Base-by-base conservation (phyloP, 2,888 invertebrate species). In the Diarsia mendica region DNA sequence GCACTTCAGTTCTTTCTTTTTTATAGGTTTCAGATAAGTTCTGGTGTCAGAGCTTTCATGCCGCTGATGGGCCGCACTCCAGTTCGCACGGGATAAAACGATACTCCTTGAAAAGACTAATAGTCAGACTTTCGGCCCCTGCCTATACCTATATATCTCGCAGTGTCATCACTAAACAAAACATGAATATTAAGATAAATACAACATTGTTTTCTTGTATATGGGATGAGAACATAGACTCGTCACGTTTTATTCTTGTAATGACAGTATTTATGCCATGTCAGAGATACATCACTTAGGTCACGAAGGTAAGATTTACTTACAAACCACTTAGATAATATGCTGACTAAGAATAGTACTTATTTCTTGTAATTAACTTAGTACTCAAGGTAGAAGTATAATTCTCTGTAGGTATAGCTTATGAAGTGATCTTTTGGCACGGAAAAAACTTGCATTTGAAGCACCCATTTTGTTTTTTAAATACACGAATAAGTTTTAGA, bases 171-270 rank as follows among this genome's bases (percentile, higher is more conserved):
- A 53, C n/a, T n/a, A 11, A n/a, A 53, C 13, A 55, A 28, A 23
- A 15, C 8, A 58, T 28, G 55, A 58, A 58, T 58, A 6, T 55
- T 23, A 28, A 58, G 15, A n/a, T n/a, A 13, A 58, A 58, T 23
- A 18, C 28, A 33, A 48, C 18, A 49, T 53, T 46, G 20, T 55
- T 49, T 72, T 67, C 15, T 46, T n/a, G 18, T 39, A 13, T 11
- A 66, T 53, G 15, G 55, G 49, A 33, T 44, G 44, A 58, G 44
- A 55, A 10, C 33, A 44, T 23, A 51, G n/a, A 72, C 33, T 46
- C 20, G 64, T 55, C 79, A 79, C 79, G 82, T 71, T 83, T 68
- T 63, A 33, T 74, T 65, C 44, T 58, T 71, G 68, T 66, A 61
- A 65, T 63, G 49, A 46, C 53, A 79, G 58, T 79, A 60, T 71